phyloP scores from a whole-genome alignment of 1,140 invertebrate genomes.

The Cotesia vestalis region DNA sequence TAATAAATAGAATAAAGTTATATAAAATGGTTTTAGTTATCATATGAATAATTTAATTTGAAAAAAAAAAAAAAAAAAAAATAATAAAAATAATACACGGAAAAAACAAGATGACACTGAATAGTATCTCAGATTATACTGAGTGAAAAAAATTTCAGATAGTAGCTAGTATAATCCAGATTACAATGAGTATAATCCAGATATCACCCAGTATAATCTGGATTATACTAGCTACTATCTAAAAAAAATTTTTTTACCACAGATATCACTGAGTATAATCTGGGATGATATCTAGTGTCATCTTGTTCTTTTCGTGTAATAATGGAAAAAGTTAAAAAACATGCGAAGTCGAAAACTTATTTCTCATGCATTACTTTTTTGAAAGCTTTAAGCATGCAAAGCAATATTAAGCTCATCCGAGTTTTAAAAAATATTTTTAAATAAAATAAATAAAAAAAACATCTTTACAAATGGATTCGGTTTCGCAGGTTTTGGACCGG shows the following conservation, averaged over 20 bases:
- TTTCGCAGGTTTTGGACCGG: slow-evolving; percentile 63
- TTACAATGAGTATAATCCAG: too few relatives aligned
- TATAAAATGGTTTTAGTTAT: background rate
- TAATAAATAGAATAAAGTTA: background rate
- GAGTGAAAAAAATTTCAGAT: too few relatives aligned
- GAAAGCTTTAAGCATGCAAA: background rate
- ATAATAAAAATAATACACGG: background rate
- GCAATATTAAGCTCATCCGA: background rate
- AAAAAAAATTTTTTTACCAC: too few relatives aligned
- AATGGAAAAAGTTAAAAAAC: slow-evolving; percentile 12
- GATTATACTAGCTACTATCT: too few relatives aligned
- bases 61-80: slow-evolving; percentile 4
- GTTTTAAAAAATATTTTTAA: slow-evolving; percentile 24
- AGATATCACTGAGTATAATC: too few relatives aligned
- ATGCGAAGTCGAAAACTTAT: slow-evolving; percentile 34
- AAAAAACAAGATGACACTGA: too few relatives aligned
- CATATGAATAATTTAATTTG: background rate
- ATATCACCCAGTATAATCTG: too few relatives aligned
- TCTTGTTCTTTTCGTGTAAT: too few relatives aligned
- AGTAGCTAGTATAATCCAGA: too few relatives aligned
- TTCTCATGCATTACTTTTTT: slow-evolving; percentile 15
- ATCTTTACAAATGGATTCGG: slow-evolving; percentile 66
- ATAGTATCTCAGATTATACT: too few relatives aligned
- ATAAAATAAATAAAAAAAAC: slow-evolving; percentile 59
- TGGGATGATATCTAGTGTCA: too few relatives aligned